Evolutionary conservation across 2,888 invertebrate species (phyloP), one percentile per base, ranked within the genome.

Genomic region (Caenorhabditis virilis): DNA sequence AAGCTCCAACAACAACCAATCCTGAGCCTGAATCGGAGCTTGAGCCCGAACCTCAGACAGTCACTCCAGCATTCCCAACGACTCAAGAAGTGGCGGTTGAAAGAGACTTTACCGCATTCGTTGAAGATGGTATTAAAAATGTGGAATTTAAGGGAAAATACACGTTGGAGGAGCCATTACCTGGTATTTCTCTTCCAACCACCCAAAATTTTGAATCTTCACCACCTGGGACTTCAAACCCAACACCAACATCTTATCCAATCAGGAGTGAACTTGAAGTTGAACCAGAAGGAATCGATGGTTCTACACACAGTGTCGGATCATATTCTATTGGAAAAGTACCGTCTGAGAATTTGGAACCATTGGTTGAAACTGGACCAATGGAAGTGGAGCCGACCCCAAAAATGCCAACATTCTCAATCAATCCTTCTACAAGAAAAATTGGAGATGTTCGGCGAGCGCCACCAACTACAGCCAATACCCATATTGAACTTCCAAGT

Each of bases 301-400:
- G 48, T 13, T 49, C 66, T 0, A 60, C 60, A 11, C 60, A 60
- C 25, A 66, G 66, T 26, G 38, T 60, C 7, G 66, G 60, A 35
- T 61, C 60, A 4, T 66, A 53, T 41, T 50, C 66, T n/a, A 66
- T 61, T 46, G 60, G 66, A 23, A 60, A 56, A 30, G 60, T 49
- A 18, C 60, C 66, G 43, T 50, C 43, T n/a, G 64, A 59, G 18
- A 52, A 54, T 20, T 45, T 49, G 36, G 54, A 41, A 22, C 63
- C 49, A 18, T 30, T 63, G 36, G 38, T 23, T 4, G 36, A 36
- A 36, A 5, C 11, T 6, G n/a, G n/a, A n/a, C n/a, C n/a, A n/a
- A n/a, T 30, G 6, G 30, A 30, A 30, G 22, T 43, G 30, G 26
- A 46, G 36, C 46, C 51, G 9, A 7, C 50, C 18, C 42, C 49